Percentiles rank a stretch among this genome's conserved stretches.
phyloP scores from a whole-genome alignment of 2,113 vertebrate species.

The Podarcis cretensis region DNA sequence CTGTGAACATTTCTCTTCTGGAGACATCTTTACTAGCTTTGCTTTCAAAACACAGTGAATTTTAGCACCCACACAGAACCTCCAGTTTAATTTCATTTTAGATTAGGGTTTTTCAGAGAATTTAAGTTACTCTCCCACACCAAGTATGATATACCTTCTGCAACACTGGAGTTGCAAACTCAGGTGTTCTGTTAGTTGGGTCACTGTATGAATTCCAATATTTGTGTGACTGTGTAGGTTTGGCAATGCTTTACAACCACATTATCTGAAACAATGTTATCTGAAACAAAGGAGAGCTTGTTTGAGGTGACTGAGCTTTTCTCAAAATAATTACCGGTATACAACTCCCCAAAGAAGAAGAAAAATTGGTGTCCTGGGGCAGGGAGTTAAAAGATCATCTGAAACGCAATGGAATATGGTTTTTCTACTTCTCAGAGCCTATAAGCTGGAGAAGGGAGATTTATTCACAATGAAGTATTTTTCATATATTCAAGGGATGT shows the following conservation, averaged over 20 bases:
- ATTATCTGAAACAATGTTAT: background rate
- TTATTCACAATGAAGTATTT: conserved; percentile 42
- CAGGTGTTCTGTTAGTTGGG: background rate
- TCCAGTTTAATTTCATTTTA: background rate
- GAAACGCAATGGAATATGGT: background rate
- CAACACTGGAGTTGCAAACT: conserved; percentile 11
- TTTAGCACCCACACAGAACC: background rate
- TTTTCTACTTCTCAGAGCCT: conserved; percentile 1
- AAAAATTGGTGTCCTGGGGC: background rate
- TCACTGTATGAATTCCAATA: background rate
- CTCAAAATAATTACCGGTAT: background rate
- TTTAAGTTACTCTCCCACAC: accelerated
- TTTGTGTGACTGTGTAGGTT: background rate
- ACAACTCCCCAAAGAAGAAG: background rate
- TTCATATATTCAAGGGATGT: conserved; percentile 28
- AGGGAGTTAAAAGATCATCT: conserved; percentile 29
- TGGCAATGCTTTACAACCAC: background rate
- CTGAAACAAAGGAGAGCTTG: background rate
- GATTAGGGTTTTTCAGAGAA: background rate
- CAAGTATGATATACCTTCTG: background rate
- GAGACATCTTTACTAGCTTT: conserved; percentile 19
- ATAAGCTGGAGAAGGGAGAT: background rate
- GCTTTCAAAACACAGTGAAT: conserved; percentile 23
- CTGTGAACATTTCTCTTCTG: background rate
- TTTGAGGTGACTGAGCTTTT: conserved; percentile 3